Conservation (phyloP, 2,113 vertebrate species). For the Hipposideros armiger region DNA sequence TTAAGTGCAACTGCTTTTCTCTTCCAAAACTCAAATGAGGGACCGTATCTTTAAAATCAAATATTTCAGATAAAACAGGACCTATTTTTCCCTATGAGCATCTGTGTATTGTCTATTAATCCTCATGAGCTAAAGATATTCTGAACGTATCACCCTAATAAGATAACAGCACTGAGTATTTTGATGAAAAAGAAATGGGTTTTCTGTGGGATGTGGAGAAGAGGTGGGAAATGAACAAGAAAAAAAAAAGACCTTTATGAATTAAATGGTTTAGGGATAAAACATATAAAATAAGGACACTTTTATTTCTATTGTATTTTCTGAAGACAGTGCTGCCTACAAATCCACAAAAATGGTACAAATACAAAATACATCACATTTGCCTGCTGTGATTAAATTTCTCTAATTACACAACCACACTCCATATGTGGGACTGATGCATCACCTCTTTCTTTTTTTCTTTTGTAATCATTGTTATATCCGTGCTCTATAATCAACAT, state of each 20-base stretch:
- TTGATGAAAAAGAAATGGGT: slow-evolving; percentile 44
- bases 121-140: background rate
- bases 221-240: background rate
- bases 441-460: slow-evolving; percentile 70
- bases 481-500: slow-evolving; percentile 85
- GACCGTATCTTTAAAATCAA: background rate
- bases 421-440: slow-evolving; percentile 79
- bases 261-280: slow-evolving; percentile 52
- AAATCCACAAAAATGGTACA: slow-evolving; percentile 69
- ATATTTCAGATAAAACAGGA: background rate
- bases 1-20: background rate
- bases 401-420: slow-evolving; percentile 85
- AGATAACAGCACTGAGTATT: slow-evolving; percentile 9
- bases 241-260: slow-evolving; percentile 11
- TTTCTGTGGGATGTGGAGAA: background rate
- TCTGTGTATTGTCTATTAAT: background rate
- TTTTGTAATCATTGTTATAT: slow-evolving; percentile 86
- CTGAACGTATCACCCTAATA: slow-evolving; percentile 45
- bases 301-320: slow-evolving; percentile 80
- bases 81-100: background rate
- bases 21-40: slow-evolving; percentile 26
- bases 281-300: background rate
- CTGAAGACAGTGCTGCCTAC: slow-evolving; percentile 13
- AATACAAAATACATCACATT: slow-evolving; percentile 83
- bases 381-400: slow-evolving; percentile 87